Base-by-base conservation (phyloP, 37 sponge, comb jelly and placozoan genomes). In the Dysidea cf. avara region DNA sequence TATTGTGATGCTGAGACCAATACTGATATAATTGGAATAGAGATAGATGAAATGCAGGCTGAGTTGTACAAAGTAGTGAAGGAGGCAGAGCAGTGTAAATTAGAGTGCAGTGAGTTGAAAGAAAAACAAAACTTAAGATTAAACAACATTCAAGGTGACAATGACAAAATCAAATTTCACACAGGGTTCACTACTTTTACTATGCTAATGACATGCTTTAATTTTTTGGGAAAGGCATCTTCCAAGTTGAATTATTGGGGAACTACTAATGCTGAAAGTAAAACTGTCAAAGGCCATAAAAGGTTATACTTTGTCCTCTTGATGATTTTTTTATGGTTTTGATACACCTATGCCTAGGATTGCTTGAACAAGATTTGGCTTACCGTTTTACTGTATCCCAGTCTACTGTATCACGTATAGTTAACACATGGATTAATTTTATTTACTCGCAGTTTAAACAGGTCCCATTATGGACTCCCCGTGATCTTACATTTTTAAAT, bases 121-220 rank as follows among this genome's bases (percentile, higher is more conserved):
- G n/a, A n/a, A n/a, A n/a, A n/a, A 9, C 46, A 43, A 5, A 43
- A 40, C 24, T 74, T 59, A 18, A 31, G 3, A 21, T 71, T 26
- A 54, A 38, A 34, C 1, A 60, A 18, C 34, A 65, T 53, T 4
- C 32, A 26, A 24, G 39, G 52, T 28, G 74, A 81, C 65, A 74
- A 72, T 28, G 17, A n/a, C 50, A 73, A 65, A 26, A 67, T 81
- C 20, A 46, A 53, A 39, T 81, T 81, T 28, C 72, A 66, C 43
- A 72, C 82, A 43, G 82, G 82, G 14, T 81, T 81, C 54, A 30
- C 67, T 9, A 43, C 68, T 13, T 66, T 37, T 30, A 53, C 53
- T 34, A 56, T 25, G 22, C 46, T 80, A 4, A 79, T 59, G 17
- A 53, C 35, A 13, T 58, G 70, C 63, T 72, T 66, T 18, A 57